Evolutionary conservation across 1,140 invertebrate species (phyloP), one percentile per base, ranked within the genome.

Genomic region (Chrysopa pallens): DNA sequence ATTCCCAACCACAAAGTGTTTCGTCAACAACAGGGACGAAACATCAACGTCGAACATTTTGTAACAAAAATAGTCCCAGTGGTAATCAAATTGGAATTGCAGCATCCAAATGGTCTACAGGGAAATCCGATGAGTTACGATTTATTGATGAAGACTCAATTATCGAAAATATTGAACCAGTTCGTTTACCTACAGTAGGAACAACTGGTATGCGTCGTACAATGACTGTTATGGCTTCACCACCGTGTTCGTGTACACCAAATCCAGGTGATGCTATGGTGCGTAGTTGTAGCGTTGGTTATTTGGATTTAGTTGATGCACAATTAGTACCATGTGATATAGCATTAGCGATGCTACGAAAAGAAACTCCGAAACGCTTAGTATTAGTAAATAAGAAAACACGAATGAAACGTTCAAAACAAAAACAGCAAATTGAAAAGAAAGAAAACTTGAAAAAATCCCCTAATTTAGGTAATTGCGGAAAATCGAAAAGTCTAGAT

Each of bases 271-370:
- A 82, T 45, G 74, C 78, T 0, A 85, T 84, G 57, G 78, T 81
- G 1, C 65, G 84, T 9, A 86, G 83, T 51, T 87, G 83, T 54
- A 86, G 82, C 55, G 83, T 87, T 2, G 84, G 84, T 1, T 87
- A 86, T 51, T 62, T 89, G 42, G 84, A 87, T 50, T 66, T 81
- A 36, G 78, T 86, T 0, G 82, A 85, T 49, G 71, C 73, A 0
- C 73, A 76, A 44, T 67, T 80, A 45, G 69, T 80, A 4, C 76
- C 79, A 9, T 77, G 76, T 14, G 78, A 80, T 44, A 73, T 80
- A n/a, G 75, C 78, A 2, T 43, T 81, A 9, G 68, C 70, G 1
- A 74, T 80, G 50, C 55, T 83, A 8, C 65, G 78, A 1, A 78
- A 77, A 46, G 79, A 83, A 44, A 73, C 76, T 1, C 80, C 80